Evolutionary conservation across 2,888 invertebrate genomes (phyloP), one percentile per base, ranked within the genome.

Genomic region (Anthrax anthrax): DNA sequence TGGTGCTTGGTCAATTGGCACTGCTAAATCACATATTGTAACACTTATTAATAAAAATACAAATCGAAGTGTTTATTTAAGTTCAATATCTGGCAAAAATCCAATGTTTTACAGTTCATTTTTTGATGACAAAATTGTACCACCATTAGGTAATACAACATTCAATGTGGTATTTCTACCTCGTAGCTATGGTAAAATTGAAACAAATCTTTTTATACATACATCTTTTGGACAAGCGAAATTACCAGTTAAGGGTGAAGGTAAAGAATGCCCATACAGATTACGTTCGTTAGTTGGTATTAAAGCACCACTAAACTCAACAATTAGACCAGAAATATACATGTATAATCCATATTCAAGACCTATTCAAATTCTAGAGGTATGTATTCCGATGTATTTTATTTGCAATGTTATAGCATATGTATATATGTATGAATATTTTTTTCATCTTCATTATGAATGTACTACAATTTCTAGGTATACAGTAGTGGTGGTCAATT

Each of bases 51-150:
- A 96, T 76, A 78, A 79, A 59, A 87, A 86, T 72, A 72, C 74
- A 56, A 88, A 91, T 72, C 80, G 80, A 62, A 90, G 84, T 61
- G 78, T 96, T 61, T 88, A 90, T 67, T 79, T 96, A 64, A 83
- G 88, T 63, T 92, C 94, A 55, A 90, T 96, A 63, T 90, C 92
- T 55, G 94, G 94, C 59, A 89, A 83, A 68, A 90, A 91, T 57
- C 83, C 87, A 34, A 88, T 92, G 72, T 96, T 96, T 74, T 92
- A 96, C 70, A 92, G 94, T 61, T 94, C 95, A 54, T 95, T 96
- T 76, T 95, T 95, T 70, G 85, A 91, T 62, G 82, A 91, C 61
- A 92, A 92, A 80, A 92, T 94, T 66, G 80, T 96, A 64, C 83
- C 86, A 59, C 90, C 94, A 49, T 78, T 83, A 57, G 88, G 86